Conservation (phyloP, 2,888 invertebrate species). For the Chalcis sispes region DNA sequence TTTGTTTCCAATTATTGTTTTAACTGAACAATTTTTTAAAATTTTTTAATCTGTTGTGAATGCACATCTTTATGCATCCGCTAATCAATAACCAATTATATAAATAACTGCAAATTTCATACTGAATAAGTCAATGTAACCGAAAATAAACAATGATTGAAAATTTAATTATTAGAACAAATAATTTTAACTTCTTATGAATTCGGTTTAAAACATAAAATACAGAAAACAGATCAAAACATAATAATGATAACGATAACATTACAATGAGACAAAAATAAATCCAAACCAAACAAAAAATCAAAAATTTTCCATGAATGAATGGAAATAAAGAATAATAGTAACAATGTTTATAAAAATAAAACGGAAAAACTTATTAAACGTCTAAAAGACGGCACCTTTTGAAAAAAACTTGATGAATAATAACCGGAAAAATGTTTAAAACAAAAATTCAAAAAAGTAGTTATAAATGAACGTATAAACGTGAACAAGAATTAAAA, state of each 20-base stretch:
- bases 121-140: conserved; percentile 46
- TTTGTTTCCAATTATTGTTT: not conserved
- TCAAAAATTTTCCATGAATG: conserved; percentile 26
- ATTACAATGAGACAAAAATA: not conserved
- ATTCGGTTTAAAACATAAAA: conserved; percentile 58
- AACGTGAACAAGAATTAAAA: conserved; percentile 28
- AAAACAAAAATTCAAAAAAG: conserved; percentile 37
- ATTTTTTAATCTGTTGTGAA: not conserved
- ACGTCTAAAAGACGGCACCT: conserved; percentile 49
- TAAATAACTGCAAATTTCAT: conserved; percentile 58
- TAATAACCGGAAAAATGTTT: conserved; percentile 22
- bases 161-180: conserved; percentile 54
- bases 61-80: not conserved
- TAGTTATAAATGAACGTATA: conserved; percentile 24
- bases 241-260: conserved; percentile 36
- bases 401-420: conserved; percentile 24
- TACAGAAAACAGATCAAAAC: conserved; percentile 39
- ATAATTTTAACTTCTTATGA: conserved; percentile 60
- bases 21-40: not conserved
- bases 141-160: conserved; percentile 35
- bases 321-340: conserved; percentile 19
- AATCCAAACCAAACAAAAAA: conserved; percentile 30
- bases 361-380: conserved; percentile 49
- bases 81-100: conserved; percentile 50
- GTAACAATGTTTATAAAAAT: conserved; percentile 32